Evolutionary conservation across 2,113 vertebrate species (phyloP), one percentile per base, ranked within the genome.

Genomic region (Uria aalge): DNA sequence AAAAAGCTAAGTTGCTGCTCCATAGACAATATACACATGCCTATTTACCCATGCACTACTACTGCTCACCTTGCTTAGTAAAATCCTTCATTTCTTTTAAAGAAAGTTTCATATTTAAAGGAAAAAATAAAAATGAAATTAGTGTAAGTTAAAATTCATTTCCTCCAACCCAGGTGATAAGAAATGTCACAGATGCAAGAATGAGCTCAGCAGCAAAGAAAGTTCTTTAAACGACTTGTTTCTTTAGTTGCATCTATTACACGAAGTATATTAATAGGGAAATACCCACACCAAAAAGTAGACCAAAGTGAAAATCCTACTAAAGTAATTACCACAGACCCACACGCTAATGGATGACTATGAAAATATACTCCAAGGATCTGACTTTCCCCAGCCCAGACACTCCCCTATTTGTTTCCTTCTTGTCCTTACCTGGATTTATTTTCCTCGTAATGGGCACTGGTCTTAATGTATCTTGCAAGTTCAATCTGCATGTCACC

Each of bases 401-500:
- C 3, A 3, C 15, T 84, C 55, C 38, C 38, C 24, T 43, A 43
- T 53, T 45, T 55, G 27, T 19, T 81, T 78, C 32, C 13, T 80
- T 91, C 27, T 86, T 40, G 38, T 13, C 41, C 98, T 98, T 97
- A 99, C 99, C 99, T 99, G 94, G 99, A 99, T 93, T 99, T 99
- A 96, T 99, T 99, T 91, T 99, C 99, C 86, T 99, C 99, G 1
- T 99, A 99, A 98, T 99, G 99, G 79, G 99, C 99, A 18, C 99
- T 99, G 96, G 99, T 99, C 98, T 99, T 99, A 98, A 99, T 99
- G 96, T 99, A 99, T 83, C 99, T 98, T 18, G 99, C 99, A 97
- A 99, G 97, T 97, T 99, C 99, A 62, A 99, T 99, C 91, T 99
- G 99, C 99, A 99, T 99, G 97, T 99, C 99, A 30, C 99, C 99